These are phyloP conservation scores for honey bee (Apis mellifera) DNA, from an alignment of 1,140 invertebrate genomes.

Conservation along the genomic window Amel_HAv3.1 CM009931.2:13890001-13890500, in stretches of 20 bases:
- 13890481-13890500: background rate
- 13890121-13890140: too few species aligned
- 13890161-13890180: conserved; percentile 49
- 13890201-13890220: conserved; percentile 55
- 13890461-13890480: background rate
- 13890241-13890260: conserved; percentile 10
- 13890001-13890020: conserved; percentile 33
- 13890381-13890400: background rate
- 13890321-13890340: background rate
- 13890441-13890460: background rate
- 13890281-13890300: conserved; percentile 54
- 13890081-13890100: conserved; percentile 8
- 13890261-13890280: too few species aligned
- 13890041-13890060: too few species aligned
- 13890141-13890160: too few species aligned
- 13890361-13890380: background rate
- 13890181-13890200: conserved; percentile 21
- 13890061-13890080: background rate
- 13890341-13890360: background rate
- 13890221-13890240: conserved; percentile 58
- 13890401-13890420: background rate
- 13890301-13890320: background rate
- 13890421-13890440: background rate
- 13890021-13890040: background rate
- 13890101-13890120: background rate